Percentiles rank a stretch among this genome's conserved stretches.
These are phyloP conservation scores for Buathra laborator DNA, from an alignment of 2,888 invertebrate species.

Conservation along the genomic window DNA sequence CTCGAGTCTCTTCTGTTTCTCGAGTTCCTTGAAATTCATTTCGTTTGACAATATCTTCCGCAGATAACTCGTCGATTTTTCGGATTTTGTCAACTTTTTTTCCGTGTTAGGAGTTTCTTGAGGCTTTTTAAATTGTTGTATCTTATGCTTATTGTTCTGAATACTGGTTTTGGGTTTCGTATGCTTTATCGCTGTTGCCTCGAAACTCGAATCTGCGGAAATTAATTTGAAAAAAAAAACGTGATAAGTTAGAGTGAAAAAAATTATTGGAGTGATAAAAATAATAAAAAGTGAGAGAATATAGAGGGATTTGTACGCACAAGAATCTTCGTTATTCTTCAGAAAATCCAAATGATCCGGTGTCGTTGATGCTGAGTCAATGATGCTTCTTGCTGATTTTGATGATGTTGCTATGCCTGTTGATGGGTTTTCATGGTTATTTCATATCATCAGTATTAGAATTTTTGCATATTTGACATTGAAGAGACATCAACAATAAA, in stretches of 20 bases:
- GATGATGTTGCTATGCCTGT: no score
- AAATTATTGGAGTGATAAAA: not conserved
- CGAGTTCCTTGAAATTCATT: slow-evolving; percentile 77
- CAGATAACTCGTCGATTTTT: slow-evolving; percentile 80
- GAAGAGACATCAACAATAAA: no score
- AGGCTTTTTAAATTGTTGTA: slow-evolving; percentile 78
- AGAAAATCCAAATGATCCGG: slow-evolving; percentile 84
- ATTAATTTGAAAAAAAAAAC: not conserved
- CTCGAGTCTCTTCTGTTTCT: slow-evolving; percentile 75
- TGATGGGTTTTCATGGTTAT: no score
- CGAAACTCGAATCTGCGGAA: slow-evolving; percentile 78
- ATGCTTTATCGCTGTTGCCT: slow-evolving; percentile 75
- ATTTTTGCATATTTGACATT: no score
- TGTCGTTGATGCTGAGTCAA: no score
- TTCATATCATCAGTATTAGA: no score
- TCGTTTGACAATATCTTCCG: slow-evolving; percentile 81
- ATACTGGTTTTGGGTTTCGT: slow-evolving; percentile 76
- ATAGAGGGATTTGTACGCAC: slow-evolving; percentile 67
- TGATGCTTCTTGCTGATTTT: no score
- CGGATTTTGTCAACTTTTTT: slow-evolving; percentile 79
- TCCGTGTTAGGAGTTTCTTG: slow-evolving; percentile 81
- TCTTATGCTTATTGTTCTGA: slow-evolving; percentile 77
- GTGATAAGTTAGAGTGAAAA: not conserved
- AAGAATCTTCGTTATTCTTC: slow-evolving; percentile 78
- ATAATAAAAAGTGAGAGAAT: no score